A percentile compares a stretch with the other conserved stretches of the same genome.
These are phyloP conservation scores for Tiliqua scincoides DNA, from an alignment of 2,113 vertebrate species.

Conservation along the genomic window DNA sequence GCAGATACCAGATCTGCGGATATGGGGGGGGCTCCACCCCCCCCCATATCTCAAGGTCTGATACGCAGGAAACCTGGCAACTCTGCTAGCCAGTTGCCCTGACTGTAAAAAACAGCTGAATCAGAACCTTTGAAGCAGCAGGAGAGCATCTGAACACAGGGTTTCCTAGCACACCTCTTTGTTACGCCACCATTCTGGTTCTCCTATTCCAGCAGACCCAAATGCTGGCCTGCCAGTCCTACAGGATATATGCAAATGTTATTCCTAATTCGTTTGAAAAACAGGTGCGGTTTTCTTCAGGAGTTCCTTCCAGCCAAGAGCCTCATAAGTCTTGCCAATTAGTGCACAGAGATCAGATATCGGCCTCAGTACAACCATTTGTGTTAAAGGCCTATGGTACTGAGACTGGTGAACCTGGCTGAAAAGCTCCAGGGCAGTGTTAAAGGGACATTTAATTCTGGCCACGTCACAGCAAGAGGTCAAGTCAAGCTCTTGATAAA, in stretches of 20 bases:
- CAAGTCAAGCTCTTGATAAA: not conserved
- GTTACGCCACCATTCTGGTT: not conserved
- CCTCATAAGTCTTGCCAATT: not conserved
- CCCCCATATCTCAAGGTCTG: too few species aligned
- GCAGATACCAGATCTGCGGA: too few species aligned
- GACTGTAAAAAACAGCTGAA: not conserved
- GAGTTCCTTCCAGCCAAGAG: not conserved
- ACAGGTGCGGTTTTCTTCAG: not conserved
- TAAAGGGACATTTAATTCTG: conserved; percentile 21
- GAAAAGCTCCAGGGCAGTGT: not conserved
- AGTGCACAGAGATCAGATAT: not conserved
- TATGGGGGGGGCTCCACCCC: too few species aligned
- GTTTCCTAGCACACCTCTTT: not conserved
- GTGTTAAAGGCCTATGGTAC: not conserved
- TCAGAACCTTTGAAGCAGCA: not conserved
- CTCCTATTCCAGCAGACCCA: not conserved
- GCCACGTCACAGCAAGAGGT: not conserved
- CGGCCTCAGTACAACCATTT: not conserved
- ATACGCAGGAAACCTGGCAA: too few species aligned
- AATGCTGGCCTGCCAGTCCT: not conserved
- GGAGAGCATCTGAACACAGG: not conserved
- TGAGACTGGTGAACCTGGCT: not conserved
- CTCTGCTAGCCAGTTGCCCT: not conserved
- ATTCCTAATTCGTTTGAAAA: not conserved
- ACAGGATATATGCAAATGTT: not conserved